These are phyloP conservation scores for Cebidichthys violaceus DNA, from an alignment of 2,113 vertebrate genomes.

Conservation along the genomic window DNA sequence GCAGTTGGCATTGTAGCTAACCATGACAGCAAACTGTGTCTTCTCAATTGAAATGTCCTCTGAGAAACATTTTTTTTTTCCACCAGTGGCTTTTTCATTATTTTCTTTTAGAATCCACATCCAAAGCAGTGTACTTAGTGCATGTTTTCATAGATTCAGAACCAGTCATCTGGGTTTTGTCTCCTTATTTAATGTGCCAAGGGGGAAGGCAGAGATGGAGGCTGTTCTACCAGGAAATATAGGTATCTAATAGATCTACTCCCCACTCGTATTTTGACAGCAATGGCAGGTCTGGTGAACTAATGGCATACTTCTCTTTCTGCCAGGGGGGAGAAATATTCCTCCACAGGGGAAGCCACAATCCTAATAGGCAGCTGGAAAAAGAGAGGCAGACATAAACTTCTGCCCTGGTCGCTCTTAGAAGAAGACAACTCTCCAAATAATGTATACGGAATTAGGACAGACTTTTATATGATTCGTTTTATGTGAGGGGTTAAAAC, in stretches of 20 bases:
- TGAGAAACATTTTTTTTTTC: slow-evolving; percentile 70
- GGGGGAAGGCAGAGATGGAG: slow-evolving; percentile 61
- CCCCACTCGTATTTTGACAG: slow-evolving; percentile 74
- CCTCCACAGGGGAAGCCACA: slow-evolving; percentile 68
- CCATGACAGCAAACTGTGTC: slow-evolving; percentile 62
- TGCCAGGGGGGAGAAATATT: slow-evolving; percentile 65
- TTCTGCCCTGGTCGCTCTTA: slow-evolving; percentile 31
- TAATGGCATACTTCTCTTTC: slow-evolving; percentile 73
- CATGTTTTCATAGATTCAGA: slow-evolving; percentile 79
- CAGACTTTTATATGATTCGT: slow-evolving; percentile 76
- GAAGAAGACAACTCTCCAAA: slow-evolving; percentile 48
- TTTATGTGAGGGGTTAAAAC: slow-evolving; percentile 74
- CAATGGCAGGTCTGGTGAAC: slow-evolving; percentile 73
- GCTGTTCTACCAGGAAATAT: slow-evolving; percentile 71
- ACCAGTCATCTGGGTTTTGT: slow-evolving; percentile 82
- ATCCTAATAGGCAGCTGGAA: slow-evolving; percentile 73
- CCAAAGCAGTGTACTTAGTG: slow-evolving; percentile 80
- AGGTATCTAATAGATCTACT: slow-evolving; percentile 77
- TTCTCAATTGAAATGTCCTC: slow-evolving; percentile 72
- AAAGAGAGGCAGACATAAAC: slow-evolving; percentile 67
- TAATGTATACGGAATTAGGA: slow-evolving; percentile 54
- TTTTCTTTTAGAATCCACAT: slow-evolving; percentile 81
- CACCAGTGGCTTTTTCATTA: slow-evolving; percentile 78
- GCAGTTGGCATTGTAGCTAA: slow-evolving; percentile 3
- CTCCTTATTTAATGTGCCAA: slow-evolving; percentile 75